These are phyloP conservation scores for Agelastica alni DNA, from an alignment of 2,888 invertebrate species.

Conservation along the genomic window DNA sequence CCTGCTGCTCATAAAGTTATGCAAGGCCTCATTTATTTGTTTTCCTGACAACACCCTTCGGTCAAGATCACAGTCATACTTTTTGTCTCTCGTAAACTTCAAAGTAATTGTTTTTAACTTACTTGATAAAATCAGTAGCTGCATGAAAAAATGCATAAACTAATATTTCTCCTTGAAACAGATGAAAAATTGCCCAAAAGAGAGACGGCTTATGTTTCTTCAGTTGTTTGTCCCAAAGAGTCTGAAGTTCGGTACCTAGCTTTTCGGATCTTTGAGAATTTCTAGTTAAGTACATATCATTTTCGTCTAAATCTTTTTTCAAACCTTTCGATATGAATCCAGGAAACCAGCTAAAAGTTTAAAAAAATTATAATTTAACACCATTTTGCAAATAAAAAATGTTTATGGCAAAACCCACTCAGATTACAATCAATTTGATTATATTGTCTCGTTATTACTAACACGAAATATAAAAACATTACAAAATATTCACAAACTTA, in stretches of 20 bases:
- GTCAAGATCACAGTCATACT: too few relatives aligned
- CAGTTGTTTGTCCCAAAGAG: constrained; percentile 44
- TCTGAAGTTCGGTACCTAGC: constrained; percentile 55
- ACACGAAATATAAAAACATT: too few relatives aligned
- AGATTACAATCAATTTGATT: too few relatives aligned
- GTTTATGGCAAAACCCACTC: too few relatives aligned
- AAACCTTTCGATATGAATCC: constrained; percentile 58
- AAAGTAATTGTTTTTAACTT: too few relatives aligned
- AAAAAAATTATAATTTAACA: not conserved
- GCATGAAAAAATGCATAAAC: constrained; percentile 30
- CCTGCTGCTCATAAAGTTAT: too few relatives aligned
- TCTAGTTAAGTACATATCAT: constrained; percentile 54
- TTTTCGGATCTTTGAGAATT: constrained; percentile 20
- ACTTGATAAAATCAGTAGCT: constrained; percentile 29
- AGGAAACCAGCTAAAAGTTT: constrained; percentile 58
- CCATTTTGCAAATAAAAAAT: too few relatives aligned
- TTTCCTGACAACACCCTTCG: too few relatives aligned
- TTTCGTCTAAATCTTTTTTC: constrained; percentile 56
- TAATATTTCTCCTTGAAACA: constrained; percentile 40
- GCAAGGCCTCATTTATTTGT: too few relatives aligned
- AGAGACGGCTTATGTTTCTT: constrained; percentile 41
- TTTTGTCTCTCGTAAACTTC: too few relatives aligned
- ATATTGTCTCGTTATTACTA: too few relatives aligned
- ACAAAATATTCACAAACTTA: too few relatives aligned
- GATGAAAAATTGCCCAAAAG: constrained; percentile 41